Conservation (phyloP, 2,888 invertebrate species). For the Tachina fera region DNA sequence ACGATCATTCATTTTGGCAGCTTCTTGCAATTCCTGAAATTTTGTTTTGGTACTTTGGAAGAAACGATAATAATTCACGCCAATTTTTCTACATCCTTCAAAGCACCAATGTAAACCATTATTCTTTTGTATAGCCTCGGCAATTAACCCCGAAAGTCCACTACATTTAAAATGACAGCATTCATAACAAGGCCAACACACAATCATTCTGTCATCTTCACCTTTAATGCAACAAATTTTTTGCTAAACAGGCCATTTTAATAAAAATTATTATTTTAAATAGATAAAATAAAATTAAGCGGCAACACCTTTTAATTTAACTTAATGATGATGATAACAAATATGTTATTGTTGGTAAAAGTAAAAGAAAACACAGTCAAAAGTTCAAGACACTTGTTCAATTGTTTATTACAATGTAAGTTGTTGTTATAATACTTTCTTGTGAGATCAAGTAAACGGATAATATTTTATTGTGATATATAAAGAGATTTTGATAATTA, state of each 20-base stretch:
- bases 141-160: not conserved
- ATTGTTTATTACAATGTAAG: too few relatives aligned
- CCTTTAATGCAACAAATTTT: not conserved
- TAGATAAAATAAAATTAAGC: too few relatives aligned
- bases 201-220: conserved; percentile 1
- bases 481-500: not conserved
- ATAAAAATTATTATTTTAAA: too few relatives aligned
- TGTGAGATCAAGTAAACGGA: too few relatives aligned
- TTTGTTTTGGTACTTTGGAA: not conserved
- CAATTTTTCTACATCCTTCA: not conserved
- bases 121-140: not conserved
- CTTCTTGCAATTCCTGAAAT: not conserved
- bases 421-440: too few relatives aligned
- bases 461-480: too few relatives aligned
- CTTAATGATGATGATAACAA: too few relatives aligned
- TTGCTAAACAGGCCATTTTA: not conserved
- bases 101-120: not conserved
- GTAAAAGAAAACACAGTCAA: too few relatives aligned
- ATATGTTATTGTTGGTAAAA: too few relatives aligned
- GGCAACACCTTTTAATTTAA: too few relatives aligned
- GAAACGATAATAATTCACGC: not conserved
- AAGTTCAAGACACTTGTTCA: too few relatives aligned
- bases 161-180: conserved; percentile 2
- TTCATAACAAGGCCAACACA: not conserved
- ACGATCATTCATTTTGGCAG: too few relatives aligned